Conservation (phyloP, 2,888 invertebrate species). For the Listrodromus nycthemerus region DNA sequence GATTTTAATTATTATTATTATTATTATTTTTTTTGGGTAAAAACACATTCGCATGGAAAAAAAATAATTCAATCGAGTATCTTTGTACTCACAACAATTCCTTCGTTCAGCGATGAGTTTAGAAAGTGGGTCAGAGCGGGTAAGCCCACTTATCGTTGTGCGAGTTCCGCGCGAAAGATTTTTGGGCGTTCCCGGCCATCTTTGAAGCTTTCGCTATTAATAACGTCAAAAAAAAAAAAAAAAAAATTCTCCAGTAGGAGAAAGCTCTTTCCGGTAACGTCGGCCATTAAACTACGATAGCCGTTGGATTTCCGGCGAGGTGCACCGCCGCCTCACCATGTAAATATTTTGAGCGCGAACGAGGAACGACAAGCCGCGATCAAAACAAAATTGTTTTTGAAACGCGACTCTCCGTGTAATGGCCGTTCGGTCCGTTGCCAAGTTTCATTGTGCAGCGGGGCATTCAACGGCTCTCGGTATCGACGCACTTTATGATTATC, state of each 20-base stretch:
- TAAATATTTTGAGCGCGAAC: conserved; percentile 11
- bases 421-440: conserved; percentile 39
- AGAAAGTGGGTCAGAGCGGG: conserved; percentile 38
- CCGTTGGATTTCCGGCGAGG: not conserved
- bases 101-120: conserved; percentile 4
- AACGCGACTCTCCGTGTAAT: conserved; percentile 13
- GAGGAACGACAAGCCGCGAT: conserved; percentile 1
- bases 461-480: not conserved
- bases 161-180: not conserved
- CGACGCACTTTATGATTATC: not conserved
- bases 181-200: not conserved
- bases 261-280: too few species aligned
- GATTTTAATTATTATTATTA: too few species aligned
- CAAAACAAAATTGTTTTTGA: conserved; percentile 52
- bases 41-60: not conserved
- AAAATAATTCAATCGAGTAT: not conserved
- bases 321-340: not conserved
- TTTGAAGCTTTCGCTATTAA: not conserved
- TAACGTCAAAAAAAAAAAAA: too few species aligned
- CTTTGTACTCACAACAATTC: not conserved
- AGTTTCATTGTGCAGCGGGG: conserved; percentile 24
- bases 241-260: too few species aligned
- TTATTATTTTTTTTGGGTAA: too few species aligned
- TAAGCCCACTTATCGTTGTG: not conserved
- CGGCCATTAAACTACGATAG: not conserved